Base-by-base conservation (phyloP, 1,140 invertebrate genomes). In the Aradophagus sp. region DNA sequence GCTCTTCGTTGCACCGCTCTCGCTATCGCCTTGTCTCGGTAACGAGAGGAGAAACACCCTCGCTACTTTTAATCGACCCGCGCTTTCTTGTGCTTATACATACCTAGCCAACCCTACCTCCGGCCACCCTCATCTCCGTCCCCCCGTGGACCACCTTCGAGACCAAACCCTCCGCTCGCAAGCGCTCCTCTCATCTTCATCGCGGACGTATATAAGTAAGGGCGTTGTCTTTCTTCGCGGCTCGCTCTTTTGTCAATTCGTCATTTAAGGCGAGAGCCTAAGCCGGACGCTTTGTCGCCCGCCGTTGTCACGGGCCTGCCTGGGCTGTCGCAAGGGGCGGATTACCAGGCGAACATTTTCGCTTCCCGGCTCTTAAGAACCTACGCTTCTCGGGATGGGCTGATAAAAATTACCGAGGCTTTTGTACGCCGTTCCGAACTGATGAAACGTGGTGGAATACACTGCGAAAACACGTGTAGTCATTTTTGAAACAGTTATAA, bases 1-100 rank as follows among this genome's bases (percentile, higher is more conserved):
- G 58, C 47, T 69, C 69, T 35, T 65, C 68, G 73, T 69, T 66
- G 56, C 72, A 35, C 59, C 59, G 45, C 62, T 62, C 56, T 56
- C 39, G 58, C 75, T 75, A 67, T 70, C 58, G 65, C 65, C 61
- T 73, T 50, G 74, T 73, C 73, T 77, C 77, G 76, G 82, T 86
- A 86, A 85, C 84, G 81, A 85, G 84, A 84, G 83, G 82, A 85
- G 84, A 86, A 85, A 85, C 83, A 85, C 84, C 84, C 84, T 86
- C 83, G 84, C 83, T 86, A 85, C 84, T 86, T 86, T 86, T 86
- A 86, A 85, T 86, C 84, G 84, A 85, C 84, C 84, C 84, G 80
- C 81, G 84, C 83, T 86, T 85, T 86, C 84, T 85, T 85, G 79
- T 84, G 81, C 84, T 86, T 83, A 83, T 84, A 84, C 82, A 83